Conservation (phyloP, 2,888 invertebrate species). For the Tachina grossa region DNA sequence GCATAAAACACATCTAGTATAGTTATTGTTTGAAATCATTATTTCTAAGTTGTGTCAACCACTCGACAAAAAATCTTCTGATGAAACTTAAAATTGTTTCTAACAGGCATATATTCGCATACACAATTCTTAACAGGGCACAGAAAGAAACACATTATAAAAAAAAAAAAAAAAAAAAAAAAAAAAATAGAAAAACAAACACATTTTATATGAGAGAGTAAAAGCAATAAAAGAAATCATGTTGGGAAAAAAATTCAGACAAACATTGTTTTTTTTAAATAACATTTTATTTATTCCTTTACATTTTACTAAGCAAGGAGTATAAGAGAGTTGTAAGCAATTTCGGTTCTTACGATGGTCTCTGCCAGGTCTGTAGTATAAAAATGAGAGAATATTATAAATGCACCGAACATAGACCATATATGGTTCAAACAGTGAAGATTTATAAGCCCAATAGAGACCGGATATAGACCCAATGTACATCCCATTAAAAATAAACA, state of each 20-base stretch:
- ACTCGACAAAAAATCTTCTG: conserved; percentile 61
- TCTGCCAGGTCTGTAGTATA: no score
- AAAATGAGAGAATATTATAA: no score
- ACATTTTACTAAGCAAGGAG: not conserved
- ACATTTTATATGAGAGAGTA: not conserved
- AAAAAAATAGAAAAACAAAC: not conserved
- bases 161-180: no score
- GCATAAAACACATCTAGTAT: conserved; percentile 55
- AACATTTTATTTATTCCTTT: conserved; percentile 31
- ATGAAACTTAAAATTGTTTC: conserved; percentile 58
- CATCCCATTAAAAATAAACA: no score
- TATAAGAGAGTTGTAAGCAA: not conserved
- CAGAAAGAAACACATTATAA: conserved; percentile 10
- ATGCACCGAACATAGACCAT: no score
- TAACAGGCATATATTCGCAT: conserved; percentile 15
- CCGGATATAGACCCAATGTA: no score
- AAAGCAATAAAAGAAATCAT: not conserved
- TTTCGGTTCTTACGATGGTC: not conserved
- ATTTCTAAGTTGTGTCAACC: conserved; percentile 69
- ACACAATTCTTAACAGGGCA: not conserved
- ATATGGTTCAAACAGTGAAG: no score
- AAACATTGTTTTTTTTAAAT: conserved; percentile 40
- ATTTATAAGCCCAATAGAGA: no score
- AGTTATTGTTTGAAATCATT: conserved; percentile 68
- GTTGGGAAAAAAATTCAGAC: conserved; percentile 13